Conservation (phyloP, 1,140 invertebrate species). For the Drosophila paulistorum region DNA sequence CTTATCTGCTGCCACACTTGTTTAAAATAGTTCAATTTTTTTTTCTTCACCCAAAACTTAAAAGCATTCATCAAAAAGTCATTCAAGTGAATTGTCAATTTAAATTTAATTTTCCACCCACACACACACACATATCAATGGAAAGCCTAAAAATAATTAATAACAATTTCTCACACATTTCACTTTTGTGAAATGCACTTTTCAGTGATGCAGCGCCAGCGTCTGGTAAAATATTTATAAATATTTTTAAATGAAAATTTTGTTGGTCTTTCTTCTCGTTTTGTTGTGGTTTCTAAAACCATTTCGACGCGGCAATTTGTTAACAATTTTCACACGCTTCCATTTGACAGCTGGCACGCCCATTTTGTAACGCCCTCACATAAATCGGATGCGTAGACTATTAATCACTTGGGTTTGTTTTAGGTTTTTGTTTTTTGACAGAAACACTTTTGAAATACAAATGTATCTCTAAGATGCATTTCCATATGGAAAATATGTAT, state of each 20-base stretch:
- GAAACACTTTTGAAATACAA: slow-evolving; percentile 42
- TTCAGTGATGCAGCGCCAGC: slow-evolving; percentile 29
- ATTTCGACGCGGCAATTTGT: slow-evolving; percentile 78
- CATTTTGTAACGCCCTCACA: slow-evolving; percentile 33
- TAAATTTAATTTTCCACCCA: slow-evolving; percentile 60
- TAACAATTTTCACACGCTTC: slow-evolving; percentile 77
- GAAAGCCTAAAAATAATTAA: slow-evolving; percentile 38
- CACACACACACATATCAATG: background rate
- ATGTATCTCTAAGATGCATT: slow-evolving; percentile 44
- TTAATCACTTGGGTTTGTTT: slow-evolving; percentile 54
- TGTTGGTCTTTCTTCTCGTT: slow-evolving; percentile 30
- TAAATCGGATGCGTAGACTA: slow-evolving; percentile 68
- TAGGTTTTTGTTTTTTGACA: slow-evolving; percentile 35
- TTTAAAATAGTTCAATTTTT: background rate
- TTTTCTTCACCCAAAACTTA: background rate
- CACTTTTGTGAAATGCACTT: slow-evolving; percentile 59
- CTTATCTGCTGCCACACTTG: background rate
- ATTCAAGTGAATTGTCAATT: slow-evolving; percentile 66
- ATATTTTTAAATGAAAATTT: slow-evolving; percentile 37
- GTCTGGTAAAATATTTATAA: slow-evolving; percentile 47
- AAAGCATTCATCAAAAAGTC: slow-evolving; percentile 44
- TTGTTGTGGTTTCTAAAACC: slow-evolving; percentile 45
- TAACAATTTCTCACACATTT: slow-evolving; percentile 74
- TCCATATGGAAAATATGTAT: slow-evolving; percentile 25
- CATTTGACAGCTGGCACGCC: slow-evolving; percentile 62